Evolutionary conservation across 2,888 invertebrate species (phyloP).

Genomic region (Melanargia galathea): DNA sequence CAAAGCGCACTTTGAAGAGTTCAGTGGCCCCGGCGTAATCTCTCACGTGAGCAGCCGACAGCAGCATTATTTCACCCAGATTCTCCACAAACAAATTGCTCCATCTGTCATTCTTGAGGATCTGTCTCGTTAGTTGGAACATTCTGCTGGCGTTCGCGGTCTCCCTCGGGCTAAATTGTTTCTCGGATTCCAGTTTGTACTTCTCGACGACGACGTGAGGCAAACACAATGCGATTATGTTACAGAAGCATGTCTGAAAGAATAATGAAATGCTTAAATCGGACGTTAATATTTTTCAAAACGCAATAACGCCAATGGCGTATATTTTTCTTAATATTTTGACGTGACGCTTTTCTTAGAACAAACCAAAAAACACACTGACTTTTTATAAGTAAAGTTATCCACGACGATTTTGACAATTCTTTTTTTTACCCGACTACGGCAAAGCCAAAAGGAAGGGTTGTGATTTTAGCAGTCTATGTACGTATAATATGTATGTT

Average conservation of each 20-base stretch:
- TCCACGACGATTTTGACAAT: no score
- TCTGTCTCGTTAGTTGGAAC: constrained; percentile 59
- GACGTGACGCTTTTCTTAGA: no score
- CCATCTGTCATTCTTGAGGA: constrained; percentile 62
- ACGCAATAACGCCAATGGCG: no score
- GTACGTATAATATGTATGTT: no score
- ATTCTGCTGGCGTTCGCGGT: constrained; percentile 56
- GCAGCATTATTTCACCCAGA: constrained; percentile 64
- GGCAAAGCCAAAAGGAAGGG: no score
- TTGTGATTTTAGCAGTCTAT: no score
- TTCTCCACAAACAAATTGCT: constrained; percentile 66
- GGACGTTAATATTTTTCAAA: no score
- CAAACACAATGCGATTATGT: constrained; percentile 63
- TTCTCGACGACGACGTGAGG: constrained; percentile 67
- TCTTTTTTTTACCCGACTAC: no score
- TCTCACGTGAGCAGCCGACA: constrained; percentile 58
- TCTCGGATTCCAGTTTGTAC: constrained; percentile 51
- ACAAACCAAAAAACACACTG: no score
- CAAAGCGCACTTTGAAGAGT: constrained; percentile 55
- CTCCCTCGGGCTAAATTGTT: constrained; percentile 28
- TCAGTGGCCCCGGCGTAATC: constrained; percentile 60
- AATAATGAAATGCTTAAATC: constrained; percentile 9
- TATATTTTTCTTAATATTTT: no score
- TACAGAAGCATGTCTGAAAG: constrained; percentile 67
- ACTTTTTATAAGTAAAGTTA: no score